Conservation (phyloP, 2,888 invertebrate species). For the Drosophila acutilabella region DNA sequence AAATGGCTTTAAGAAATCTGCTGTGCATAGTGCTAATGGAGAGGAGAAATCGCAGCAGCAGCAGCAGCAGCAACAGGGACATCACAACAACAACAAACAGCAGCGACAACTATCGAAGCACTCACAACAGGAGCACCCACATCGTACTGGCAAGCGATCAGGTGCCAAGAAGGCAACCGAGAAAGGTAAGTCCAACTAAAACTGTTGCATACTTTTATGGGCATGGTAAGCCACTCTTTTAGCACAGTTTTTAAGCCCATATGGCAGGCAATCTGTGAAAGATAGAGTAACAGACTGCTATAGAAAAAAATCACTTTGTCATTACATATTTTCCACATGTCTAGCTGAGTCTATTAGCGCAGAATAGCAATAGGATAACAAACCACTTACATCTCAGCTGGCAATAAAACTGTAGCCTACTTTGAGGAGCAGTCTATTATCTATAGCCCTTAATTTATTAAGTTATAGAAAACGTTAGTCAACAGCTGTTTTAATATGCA, state of each 20-base stretch:
- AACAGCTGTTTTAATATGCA: not conserved
- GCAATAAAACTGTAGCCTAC: not conserved
- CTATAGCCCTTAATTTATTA: not conserved
- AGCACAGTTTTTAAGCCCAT: too few relatives aligned
- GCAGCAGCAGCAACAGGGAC: slow-evolving; percentile 61
- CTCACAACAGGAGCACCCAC: slow-evolving; percentile 64
- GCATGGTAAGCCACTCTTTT: not conserved
- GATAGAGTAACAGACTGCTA: too few relatives aligned
- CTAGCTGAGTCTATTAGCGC: too few relatives aligned
- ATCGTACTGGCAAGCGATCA: slow-evolving; percentile 75
- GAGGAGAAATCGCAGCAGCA: slow-evolving; percentile 63
- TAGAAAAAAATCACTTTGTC: too few relatives aligned
- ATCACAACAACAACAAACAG: slow-evolving; percentile 68
- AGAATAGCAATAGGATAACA: too few relatives aligned
- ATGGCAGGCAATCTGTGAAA: too few relatives aligned
- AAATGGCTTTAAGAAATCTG: slow-evolving; percentile 52
- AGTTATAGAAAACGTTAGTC: not conserved
- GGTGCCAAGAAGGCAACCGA: slow-evolving; percentile 65
- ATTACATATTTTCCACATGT: too few relatives aligned
- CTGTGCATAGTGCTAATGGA: slow-evolving; percentile 31
- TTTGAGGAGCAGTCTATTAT: not conserved
- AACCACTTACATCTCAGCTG: too few relatives aligned
- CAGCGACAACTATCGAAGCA: slow-evolving; percentile 79
- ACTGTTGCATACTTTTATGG: slow-evolving; percentile 28
- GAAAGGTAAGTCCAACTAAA: slow-evolving; percentile 46